phyloP scores from a whole-genome alignment of 2,113 vertebrate genomes.

The Oncorhynchus masou region DNA sequence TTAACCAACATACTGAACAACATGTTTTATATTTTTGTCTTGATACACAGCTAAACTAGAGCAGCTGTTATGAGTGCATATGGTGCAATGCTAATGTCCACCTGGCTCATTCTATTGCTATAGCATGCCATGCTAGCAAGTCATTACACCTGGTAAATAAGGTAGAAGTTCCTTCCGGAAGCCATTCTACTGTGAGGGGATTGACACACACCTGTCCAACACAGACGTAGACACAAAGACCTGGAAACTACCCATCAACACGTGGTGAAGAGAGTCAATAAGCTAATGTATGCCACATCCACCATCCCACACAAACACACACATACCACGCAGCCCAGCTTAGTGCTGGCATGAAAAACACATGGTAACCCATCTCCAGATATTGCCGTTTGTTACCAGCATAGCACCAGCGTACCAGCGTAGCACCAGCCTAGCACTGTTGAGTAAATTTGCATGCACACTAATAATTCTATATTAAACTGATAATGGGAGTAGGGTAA shows the following conservation, averaged over 20 bases:
- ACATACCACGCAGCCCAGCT: background rate
- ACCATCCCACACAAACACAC: background rate
- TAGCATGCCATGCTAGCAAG: background rate
- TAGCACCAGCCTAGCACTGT: no score
- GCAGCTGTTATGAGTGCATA: no score
- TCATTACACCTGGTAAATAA: background rate
- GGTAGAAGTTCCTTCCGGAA: background rate
- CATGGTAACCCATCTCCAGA: background rate
- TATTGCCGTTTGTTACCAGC: background rate
- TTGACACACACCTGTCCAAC: conserved; percentile 9
- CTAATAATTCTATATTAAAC: no score
- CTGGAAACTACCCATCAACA: conserved; percentile 46
- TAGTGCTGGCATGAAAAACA: background rate
- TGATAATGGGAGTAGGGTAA: no score
- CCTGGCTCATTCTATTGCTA: no score
- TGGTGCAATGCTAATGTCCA: no score
- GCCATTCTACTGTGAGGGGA: background rate
- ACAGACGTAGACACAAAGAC: conserved; percentile 28
- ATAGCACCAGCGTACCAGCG: no score
- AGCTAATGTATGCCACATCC: background rate
- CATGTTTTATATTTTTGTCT: no score
- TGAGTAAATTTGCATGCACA: no score
- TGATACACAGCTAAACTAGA: no score
- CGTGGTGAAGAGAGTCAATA: conserved; percentile 10
- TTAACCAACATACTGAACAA: no score